These are phyloP conservation scores for Heliconius sara DNA, from an alignment of 2,888 invertebrate species.

Conservation along the genomic window DNA sequence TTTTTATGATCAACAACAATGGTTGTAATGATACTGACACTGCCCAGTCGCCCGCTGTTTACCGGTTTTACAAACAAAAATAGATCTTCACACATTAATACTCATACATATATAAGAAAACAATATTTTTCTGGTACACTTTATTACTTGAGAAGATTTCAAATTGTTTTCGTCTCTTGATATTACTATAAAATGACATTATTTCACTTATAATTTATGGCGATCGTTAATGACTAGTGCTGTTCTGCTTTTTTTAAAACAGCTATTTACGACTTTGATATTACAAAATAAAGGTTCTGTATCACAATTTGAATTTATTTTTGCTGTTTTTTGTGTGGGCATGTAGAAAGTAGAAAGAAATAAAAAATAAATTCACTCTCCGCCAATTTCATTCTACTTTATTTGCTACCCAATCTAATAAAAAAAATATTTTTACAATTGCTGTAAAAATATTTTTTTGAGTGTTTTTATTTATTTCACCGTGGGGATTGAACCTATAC, in stretches of 20 bases:
- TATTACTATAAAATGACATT: background rate
- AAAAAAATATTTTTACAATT: too few relatives aligned
- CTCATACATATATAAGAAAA: background rate
- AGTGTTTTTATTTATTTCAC: background rate
- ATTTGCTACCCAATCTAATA: too few relatives aligned
- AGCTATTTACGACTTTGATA: background rate
- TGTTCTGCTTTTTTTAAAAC: background rate
- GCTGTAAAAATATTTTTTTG: too few relatives aligned
- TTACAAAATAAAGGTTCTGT: background rate
- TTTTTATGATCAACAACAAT: constrained; percentile 23
- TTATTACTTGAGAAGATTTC: background rate
- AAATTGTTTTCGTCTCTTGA: background rate
- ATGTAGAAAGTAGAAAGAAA: background rate
- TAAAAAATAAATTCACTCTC: too few relatives aligned
- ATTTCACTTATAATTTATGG: background rate
- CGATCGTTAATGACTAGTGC: background rate
- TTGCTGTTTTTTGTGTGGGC: background rate
- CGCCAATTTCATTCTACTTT: background rate
- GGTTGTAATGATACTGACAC: constrained; percentile 2
- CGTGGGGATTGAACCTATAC: background rate
- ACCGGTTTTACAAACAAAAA: constrained; percentile 23
- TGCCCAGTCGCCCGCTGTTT: constrained; percentile 8
- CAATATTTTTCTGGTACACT: background rate
- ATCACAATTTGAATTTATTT: background rate
- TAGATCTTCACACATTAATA: constrained; percentile 1